These are phyloP conservation scores for Phalera bucephala DNA, from an alignment of 2,888 invertebrate species.

Conservation along the genomic window DNA sequence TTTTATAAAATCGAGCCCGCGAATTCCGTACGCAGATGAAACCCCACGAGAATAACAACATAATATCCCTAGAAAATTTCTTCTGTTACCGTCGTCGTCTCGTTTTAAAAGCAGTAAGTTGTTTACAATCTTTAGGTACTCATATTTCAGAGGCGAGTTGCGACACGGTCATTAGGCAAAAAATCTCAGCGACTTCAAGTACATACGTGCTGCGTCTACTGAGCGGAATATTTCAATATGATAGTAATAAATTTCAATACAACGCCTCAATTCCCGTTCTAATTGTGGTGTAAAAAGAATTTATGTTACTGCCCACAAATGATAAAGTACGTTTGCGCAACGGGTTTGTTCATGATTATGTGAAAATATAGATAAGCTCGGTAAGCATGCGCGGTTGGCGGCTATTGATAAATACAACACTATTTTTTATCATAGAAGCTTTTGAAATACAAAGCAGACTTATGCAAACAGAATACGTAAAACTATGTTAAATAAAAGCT, in stretches of 20 bases:
- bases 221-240: constrained; percentile 21
- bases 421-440: constrained; percentile 1
- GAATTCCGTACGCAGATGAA: constrained; percentile 3
- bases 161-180: constrained; percentile 21
- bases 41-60: constrained; percentile 8
- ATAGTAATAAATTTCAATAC: constrained; percentile 35
- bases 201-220: constrained; percentile 8
- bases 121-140: constrained; percentile 22
- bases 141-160: constrained; percentile 23
- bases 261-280: constrained; percentile 27
- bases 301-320: constrained; percentile 27
- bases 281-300: constrained; percentile 30
- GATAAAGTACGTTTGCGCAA: constrained; percentile 28
- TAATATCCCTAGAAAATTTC: constrained; percentile 16
- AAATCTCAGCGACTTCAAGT: constrained; percentile 14
- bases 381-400: constrained; percentile 13
- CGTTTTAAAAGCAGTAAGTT: constrained; percentile 21
- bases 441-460: constrained; percentile 5
- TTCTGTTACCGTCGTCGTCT: constrained; percentile 20
- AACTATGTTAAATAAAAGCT: no score
- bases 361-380: constrained; percentile 33
- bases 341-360: constrained; percentile 27
- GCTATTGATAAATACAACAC: constrained; percentile 13
- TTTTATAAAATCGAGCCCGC: not conserved
- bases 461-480: no score